Conservation (phyloP, 2,113 vertebrate species). For the Saiga tatarica region DNA sequence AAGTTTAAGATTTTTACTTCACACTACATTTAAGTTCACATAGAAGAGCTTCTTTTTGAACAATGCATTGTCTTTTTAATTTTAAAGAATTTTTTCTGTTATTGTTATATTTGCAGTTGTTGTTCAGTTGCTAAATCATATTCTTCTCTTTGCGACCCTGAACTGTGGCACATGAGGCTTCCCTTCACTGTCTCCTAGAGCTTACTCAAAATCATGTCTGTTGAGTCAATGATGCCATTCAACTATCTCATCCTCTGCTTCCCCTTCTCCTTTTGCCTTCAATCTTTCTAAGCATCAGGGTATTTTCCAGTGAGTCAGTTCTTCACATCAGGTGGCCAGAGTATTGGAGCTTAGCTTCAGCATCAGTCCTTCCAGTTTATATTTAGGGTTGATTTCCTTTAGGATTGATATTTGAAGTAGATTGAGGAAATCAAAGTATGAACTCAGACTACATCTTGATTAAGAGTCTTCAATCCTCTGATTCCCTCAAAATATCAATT, state of each 20-base stretch:
- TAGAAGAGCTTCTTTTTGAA: neutral
- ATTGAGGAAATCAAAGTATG: neutral
- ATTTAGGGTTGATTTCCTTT: neutral
- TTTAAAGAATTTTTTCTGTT: neutral
- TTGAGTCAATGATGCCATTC: neutral
- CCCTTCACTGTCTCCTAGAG: neutral
- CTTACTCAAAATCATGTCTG: neutral
- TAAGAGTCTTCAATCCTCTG: neutral
- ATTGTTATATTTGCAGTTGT: neutral
- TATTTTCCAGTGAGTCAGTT: neutral
- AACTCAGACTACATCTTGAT: neutral
- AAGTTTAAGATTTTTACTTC: neutral
- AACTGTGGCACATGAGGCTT: neutral
- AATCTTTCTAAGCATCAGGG: neutral
- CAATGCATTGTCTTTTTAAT: neutral
- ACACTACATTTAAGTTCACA: neutral
- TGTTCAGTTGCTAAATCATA: neutral
- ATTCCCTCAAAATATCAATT: neutral
- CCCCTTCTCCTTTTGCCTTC: neutral
- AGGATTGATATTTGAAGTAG: neutral
- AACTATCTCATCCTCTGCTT: neutral
- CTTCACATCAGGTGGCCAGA: neutral
- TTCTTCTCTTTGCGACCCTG: neutral
- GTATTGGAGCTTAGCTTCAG: neutral
- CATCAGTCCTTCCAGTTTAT: neutral